phyloP scores from a whole-genome alignment of 2,113 vertebrate genomes.

The Daubentonia madagascariensis region DNA sequence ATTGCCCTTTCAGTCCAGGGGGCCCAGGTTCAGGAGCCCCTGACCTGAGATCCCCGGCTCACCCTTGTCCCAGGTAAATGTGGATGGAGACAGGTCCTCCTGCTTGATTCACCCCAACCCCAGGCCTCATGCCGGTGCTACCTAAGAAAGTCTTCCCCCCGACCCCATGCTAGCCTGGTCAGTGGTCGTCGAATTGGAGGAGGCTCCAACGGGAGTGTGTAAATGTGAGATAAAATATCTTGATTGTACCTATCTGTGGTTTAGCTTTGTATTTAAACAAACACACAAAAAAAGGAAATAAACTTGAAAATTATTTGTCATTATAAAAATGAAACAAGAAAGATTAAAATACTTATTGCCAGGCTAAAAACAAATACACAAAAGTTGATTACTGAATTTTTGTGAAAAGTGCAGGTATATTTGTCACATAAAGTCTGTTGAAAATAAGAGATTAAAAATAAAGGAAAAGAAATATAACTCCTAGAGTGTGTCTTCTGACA shows the following conservation, averaged over 20 bases:
- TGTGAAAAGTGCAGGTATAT: neutral
- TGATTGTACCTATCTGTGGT: constrained; percentile 60
- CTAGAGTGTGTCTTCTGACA: neutral
- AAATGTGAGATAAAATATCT: constrained; percentile 35
- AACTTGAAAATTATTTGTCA: constrained; percentile 87
- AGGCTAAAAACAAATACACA: neutral
- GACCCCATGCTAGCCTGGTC: neutral
- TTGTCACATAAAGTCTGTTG: neutral
- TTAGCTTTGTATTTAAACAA: constrained; percentile 85
- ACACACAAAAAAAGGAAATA: constrained; percentile 54
- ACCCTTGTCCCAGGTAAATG: neutral
- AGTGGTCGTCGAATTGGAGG: constrained; percentile 13
- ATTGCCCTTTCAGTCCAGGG: neutral
- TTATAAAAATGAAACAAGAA: constrained; percentile 80
- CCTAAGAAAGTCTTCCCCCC: constrained; percentile 49
- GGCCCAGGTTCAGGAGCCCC: neutral
- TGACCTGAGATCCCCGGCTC: neutral
- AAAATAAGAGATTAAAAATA: neutral
- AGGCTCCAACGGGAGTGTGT: neutral
- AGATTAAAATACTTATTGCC: constrained; percentile 87
- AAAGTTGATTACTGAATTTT: neutral
- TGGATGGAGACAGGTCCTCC: neutral
- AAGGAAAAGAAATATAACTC: neutral
- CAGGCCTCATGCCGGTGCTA: constrained; percentile 44
- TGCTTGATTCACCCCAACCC: neutral